Conservation (phyloP, 2,888 invertebrate species). For the Xanthostigma xanthostigma region DNA sequence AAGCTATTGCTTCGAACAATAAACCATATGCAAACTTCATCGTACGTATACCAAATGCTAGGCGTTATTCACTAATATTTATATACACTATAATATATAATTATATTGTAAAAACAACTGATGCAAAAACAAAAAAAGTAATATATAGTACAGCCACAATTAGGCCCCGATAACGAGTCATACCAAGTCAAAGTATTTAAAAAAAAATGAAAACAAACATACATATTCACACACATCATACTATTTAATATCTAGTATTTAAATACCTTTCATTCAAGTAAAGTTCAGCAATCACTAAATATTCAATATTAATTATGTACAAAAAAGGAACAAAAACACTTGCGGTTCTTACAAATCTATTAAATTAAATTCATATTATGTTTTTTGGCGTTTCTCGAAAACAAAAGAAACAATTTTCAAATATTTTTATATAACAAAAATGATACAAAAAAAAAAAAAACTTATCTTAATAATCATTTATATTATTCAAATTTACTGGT, state of each 20-base stretch:
- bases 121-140: background rate
- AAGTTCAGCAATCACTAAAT: slow-evolving; percentile 11
- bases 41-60: slow-evolving; percentile 29
- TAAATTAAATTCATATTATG: slow-evolving; percentile 15
- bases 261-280: slow-evolving; percentile 6
- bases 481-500: background rate
- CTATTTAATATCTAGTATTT: background rate
- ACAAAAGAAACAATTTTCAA: slow-evolving; percentile 24
- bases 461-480: slow-evolving; percentile 8
- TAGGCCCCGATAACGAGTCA: background rate
- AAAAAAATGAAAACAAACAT: background rate
- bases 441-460: slow-evolving; percentile 21
- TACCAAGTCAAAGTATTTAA: background rate
- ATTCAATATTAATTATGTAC: slow-evolving; percentile 23
- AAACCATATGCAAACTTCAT: slow-evolving; percentile 28
- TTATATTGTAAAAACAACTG: background rate
- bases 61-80: slow-evolving; percentile 18
- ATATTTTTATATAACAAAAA: slow-evolving; percentile 28
- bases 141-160: background rate
- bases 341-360: slow-evolving; percentile 20
- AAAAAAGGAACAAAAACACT: slow-evolving; percentile 30
- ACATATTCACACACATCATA: background rate
- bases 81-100: slow-evolving; percentile 21
- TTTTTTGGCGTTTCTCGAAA: slow-evolving; percentile 29
- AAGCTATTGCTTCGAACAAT: slow-evolving; percentile 16